Evolutionary conservation across 2,113 vertebrate species (phyloP).

Genomic region (Apteryx mantelli): DNA sequence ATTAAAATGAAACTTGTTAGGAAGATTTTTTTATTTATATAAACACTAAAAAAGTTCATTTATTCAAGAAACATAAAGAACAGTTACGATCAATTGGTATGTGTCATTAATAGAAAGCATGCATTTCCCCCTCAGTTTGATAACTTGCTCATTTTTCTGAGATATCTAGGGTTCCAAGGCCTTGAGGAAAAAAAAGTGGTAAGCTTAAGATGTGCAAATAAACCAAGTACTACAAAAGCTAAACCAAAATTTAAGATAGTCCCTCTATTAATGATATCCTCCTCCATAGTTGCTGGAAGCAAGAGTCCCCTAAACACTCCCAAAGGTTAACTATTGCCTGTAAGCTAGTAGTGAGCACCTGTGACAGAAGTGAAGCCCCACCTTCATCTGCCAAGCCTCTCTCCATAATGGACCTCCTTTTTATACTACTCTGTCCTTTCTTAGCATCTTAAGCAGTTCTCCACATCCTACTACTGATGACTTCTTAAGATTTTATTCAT

Average conservation of each 20-base stretch:
- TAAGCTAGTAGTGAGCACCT: background rate
- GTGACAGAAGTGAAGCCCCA: background rate
- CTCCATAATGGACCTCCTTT: background rate
- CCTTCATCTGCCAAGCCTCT: background rate
- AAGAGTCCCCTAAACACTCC: background rate
- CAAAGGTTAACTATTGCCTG: background rate
- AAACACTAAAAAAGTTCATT: background rate
- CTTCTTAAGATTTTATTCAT: background rate
- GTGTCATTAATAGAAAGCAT: background rate
- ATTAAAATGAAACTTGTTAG: conserved; percentile 15
- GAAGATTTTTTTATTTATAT: background rate
- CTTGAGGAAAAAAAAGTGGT: background rate
- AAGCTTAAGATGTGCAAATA: background rate
- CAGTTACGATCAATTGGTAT: background rate
- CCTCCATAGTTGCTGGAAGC: background rate
- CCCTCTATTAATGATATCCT: background rate
- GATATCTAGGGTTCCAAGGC: background rate
- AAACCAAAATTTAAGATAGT: background rate
- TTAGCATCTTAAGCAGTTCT: background rate
- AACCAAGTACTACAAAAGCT: background rate
- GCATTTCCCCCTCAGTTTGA: background rate
- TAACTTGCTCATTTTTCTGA: background rate
- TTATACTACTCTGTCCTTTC: background rate
- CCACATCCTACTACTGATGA: background rate
- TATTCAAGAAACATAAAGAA: background rate